Evolutionary conservation across 2,113 vertebrate species (phyloP).

Genomic region (Tragelaphus imberbis): DNA sequence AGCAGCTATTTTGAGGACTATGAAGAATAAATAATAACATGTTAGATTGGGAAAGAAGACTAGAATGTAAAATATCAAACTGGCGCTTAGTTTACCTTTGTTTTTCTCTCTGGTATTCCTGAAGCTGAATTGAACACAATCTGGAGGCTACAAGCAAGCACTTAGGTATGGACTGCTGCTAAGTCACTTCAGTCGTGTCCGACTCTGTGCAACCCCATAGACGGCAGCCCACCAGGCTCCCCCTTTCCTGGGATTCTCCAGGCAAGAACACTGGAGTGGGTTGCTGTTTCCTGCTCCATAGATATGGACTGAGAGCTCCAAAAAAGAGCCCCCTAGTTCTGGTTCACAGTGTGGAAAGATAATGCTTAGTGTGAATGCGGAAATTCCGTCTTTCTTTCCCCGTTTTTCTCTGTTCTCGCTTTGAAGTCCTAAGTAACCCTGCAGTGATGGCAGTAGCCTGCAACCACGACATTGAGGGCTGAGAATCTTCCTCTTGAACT

Average conservation of each 20-base stretch:
- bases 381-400: background rate
- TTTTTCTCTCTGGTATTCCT: background rate
- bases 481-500: background rate
- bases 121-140: background rate
- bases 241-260: too few species aligned
- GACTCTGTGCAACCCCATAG: too few species aligned
- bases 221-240: too few species aligned
- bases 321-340: background rate
- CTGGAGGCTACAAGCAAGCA: background rate
- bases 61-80: background rate
- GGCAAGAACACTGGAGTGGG: too few species aligned
- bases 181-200: too few species aligned
- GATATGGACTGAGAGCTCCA: background rate
- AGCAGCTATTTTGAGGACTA: background rate
- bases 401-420: background rate
- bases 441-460: background rate
- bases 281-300: background rate
- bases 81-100: background rate
- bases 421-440: background rate
- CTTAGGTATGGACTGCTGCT: background rate
- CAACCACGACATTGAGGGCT: background rate
- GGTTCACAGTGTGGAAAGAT: background rate
- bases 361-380: background rate
- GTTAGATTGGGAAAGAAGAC: background rate
- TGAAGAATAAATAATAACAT: background rate